These are phyloP conservation scores for Coenobita brevimanus DNA, from an alignment of 1,140 invertebrate species.

Conservation along the genomic window DNA sequence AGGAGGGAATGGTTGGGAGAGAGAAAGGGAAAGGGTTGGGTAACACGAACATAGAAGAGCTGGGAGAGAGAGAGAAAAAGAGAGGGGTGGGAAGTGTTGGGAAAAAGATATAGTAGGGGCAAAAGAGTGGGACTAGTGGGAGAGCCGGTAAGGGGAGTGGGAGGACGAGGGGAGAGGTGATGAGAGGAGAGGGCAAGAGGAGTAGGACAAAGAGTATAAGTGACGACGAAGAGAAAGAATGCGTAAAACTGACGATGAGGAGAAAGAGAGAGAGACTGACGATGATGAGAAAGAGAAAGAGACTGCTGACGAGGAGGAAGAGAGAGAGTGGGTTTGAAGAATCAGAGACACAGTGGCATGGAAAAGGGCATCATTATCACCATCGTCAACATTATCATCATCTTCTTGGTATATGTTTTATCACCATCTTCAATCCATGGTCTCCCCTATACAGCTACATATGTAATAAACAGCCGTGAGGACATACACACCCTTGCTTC, in stretches of 20 bases:
- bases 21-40: neutral
- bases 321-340: neutral
- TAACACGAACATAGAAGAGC: no score
- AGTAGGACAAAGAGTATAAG: no score
- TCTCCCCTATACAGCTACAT: no score
- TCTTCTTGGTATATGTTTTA: no score
- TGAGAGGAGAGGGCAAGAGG: neutral
- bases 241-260: neutral
- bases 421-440: no score
- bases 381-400: no score
- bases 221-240: neutral
- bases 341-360: no score
- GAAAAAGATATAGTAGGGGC: neutral
- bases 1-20: neutral
- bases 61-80: neutral
- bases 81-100: neutral
- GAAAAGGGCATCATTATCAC: no score
- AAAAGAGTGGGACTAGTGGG: neutral
- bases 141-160: no score
- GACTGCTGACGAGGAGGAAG: neutral
- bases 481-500: no score
- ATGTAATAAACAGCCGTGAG: no score
- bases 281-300: neutral
- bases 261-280: conserved; percentile 19
- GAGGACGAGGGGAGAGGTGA: neutral